A percentile compares a stretch with the other conserved stretches of the same genome.
Conservation (phyloP, 2,888 invertebrate species). For the Brassicogethes aeneus region DNA sequence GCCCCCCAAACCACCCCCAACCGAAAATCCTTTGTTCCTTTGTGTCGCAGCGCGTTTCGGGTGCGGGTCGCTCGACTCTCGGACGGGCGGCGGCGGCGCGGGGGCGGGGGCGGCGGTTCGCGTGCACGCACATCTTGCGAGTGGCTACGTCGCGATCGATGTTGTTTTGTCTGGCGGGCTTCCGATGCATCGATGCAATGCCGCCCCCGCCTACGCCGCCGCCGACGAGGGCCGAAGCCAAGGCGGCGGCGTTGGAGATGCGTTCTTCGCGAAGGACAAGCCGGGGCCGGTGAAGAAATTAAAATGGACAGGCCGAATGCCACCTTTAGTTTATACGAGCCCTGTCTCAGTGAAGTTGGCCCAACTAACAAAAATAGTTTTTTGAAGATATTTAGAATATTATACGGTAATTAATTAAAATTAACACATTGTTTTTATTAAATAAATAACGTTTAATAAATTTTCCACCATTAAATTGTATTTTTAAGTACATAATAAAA, state of each 20-base stretch:
- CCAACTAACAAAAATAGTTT: no score
- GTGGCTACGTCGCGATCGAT: conserved; percentile 9
- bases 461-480: no score
- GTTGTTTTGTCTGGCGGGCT: conserved; percentile 10
- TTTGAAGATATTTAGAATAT: no score
- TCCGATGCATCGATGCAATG: conserved; percentile 9
- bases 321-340: no score
- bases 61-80: conserved; percentile 7
- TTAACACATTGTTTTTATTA: no score
- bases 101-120: conserved; percentile 10
- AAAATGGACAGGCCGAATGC: no score
- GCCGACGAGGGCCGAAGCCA: background rate
- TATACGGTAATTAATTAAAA: no score
- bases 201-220: conserved; percentile 1
- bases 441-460: no score
- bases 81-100: conserved; percentile 10
- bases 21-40: conserved; percentile 3
- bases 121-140: conserved; percentile 7
- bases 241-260: background rate
- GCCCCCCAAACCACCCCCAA: no score
- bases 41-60: conserved; percentile 1
- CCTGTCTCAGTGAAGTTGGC: no score
- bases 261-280: background rate
- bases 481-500: no score
- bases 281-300: no score